Evolutionary conservation across 2,888 invertebrate species (phyloP), one percentile per base, ranked within the genome.

Genomic region (Cyrtodaria siliqua): DNA sequence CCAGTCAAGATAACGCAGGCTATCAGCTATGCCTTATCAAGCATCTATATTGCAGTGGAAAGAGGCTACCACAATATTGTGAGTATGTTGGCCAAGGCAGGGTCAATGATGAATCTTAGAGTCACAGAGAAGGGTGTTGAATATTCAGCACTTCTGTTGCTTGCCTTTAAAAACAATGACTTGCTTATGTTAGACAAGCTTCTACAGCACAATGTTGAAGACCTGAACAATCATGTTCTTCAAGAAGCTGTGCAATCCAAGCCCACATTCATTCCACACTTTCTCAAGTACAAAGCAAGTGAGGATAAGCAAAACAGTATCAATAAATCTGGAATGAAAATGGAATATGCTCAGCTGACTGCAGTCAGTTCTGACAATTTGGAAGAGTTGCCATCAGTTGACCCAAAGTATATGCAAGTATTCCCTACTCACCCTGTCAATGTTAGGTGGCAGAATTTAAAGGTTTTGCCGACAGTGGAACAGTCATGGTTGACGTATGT

Each of bases 281-380:
- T 98, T 26, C 94, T 99, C n/a, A 96, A 97, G 0, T 96, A 96
- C 57, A 96, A 97, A 93, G 95, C 95, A 4, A 85, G 90, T 44
- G 95, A 97, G 0, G 99, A 99, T 93, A 74, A 73, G 33, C 98
- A 99, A 89, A 96, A 96, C 93, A 97, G 97, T 93, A 96, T 99
- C 56, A 98, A 98, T 93, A 97, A 97, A 92, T 96, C 96, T 82
- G 95, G 96, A 0, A 95, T 98, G 93, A 95, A 96, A 0, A 95
- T 96, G 87, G 94, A 94, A 23, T 94, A 95, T 81, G 93, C 94
- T 16, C 94, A 95, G 0, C 93, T 94, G 2, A 91, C 93, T 0
- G 38, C 56, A 2, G 94, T 40, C n/a, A 23, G 94, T 27, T 66
- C 76, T 12, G 83, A 86, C 4, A 71, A 9, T 93, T 91, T 94